These are phyloP conservation scores for Elegia similella DNA, from an alignment of 2,888 invertebrate genomes.

Conservation along the genomic window DNA sequence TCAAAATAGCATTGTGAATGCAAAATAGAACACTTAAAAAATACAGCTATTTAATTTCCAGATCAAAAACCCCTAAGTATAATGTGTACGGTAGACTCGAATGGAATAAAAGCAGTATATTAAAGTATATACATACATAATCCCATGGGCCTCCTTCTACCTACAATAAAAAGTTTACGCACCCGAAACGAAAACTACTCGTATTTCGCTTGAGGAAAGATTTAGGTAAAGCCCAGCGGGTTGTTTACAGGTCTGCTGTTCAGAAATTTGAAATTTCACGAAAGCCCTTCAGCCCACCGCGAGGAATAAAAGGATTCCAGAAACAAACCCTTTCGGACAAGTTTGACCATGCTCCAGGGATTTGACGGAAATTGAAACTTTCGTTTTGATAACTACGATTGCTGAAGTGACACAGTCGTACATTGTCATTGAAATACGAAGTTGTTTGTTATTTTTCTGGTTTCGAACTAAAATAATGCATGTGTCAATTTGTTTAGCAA, in stretches of 20 bases:
- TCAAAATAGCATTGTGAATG: too few relatives aligned
- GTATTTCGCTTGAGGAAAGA: constrained; percentile 10
- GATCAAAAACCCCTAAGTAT: too few relatives aligned
- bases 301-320: constrained; percentile 13
- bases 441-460: too few relatives aligned
- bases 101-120: too few relatives aligned
- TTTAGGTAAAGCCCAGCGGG: not conserved
- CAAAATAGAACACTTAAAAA: too few relatives aligned
- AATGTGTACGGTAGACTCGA: too few relatives aligned
- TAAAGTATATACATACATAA: too few relatives aligned
- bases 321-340: constrained; percentile 13
- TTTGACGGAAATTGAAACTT: not conserved
- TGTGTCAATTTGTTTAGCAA: too few relatives aligned
- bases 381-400: not conserved
- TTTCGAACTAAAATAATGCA: too few relatives aligned
- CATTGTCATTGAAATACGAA: too few relatives aligned
- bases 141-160: not conserved
- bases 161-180: not conserved
- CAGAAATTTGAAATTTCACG: constrained; percentile 11
- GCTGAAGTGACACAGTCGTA: too few relatives aligned
- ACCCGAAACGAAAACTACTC: constrained; percentile 1
- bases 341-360: constrained; percentile 8
- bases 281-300: constrained; percentile 9
- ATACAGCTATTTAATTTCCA: too few relatives aligned
- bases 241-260: constrained; percentile 9